Base-by-base conservation (phyloP, 2,113 vertebrate genomes). In the Cebus imitator region DNA sequence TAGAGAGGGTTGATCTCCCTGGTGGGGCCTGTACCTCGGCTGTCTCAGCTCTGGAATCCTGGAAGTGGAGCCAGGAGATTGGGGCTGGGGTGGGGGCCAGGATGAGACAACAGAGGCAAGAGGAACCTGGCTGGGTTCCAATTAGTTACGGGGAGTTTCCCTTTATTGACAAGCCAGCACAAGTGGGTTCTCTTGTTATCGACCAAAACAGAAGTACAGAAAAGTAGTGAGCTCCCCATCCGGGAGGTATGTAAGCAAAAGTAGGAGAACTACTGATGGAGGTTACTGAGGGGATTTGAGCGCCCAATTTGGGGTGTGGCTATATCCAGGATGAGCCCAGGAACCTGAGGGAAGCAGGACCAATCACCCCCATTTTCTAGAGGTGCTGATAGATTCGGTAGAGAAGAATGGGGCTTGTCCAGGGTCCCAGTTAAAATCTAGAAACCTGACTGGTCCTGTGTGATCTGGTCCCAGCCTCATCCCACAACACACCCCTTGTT, bases 391-490 rank as follows among this genome's bases (percentile, higher is more conserved):
- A 73, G 61, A 30, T 55, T 83, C 89, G 83, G 79, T 32, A 35
- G 61, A 64, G 52, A 9, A n/a, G 37, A 78, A 61, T 13, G 21
- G 84, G 58, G 43, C 40, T 48, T 21, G 0, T 57, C 55, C 35
- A 58, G 66, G 79, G 37, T 17, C 50, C 89, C 73, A 12, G 16
- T 16, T 48, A 64, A 64, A 79, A 64, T 27, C 43, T 45, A 76
- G 66, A 81, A 68, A 27, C 45, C 18, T 68, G 30, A 30, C 45
- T 2, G 61, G 5, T 13, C 55, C 61, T 2, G 8, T 3, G 2
- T 0, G 32, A 21, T 9, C 10, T 2, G 10, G 30, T 70, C 45
- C 43, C 6, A 6, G 32, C 27, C 37, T 7, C 0, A 2, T 5
- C 58, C n/a, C 50, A 45, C 3, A 18, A 5, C 48, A 37, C n/a